Conservation (phyloP, 2,888 invertebrate genomes). For the Lissonota sp. region DNA sequence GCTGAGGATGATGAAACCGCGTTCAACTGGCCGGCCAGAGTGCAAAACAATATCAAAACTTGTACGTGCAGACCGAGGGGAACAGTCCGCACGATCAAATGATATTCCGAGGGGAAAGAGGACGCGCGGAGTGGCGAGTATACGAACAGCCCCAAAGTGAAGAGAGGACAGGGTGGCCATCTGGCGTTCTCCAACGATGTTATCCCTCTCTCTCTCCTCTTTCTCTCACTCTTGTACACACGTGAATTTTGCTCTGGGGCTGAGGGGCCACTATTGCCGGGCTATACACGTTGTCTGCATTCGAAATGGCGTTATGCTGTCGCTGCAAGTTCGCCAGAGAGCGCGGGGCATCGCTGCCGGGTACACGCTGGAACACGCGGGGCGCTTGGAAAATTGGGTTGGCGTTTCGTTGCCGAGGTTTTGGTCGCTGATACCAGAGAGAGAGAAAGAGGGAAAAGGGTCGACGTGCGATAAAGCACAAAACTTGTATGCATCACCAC, state of each 20-base stretch:
- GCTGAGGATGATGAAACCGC: background rate
- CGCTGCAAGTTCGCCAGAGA: slow-evolving; percentile 56
- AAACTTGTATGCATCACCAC: slow-evolving; percentile 67
- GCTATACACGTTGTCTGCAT: slow-evolving; percentile 66
- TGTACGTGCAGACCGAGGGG: slow-evolving; percentile 55
- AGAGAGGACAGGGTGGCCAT: slow-evolving; percentile 34
- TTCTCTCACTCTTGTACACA: no score
- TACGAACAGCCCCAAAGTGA: no score
- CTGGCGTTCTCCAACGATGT: slow-evolving; percentile 44
- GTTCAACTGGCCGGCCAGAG: slow-evolving; percentile 44
- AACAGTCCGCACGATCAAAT: slow-evolving; percentile 65
- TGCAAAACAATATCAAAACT: slow-evolving; percentile 68
- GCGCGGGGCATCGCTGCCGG: slow-evolving; percentile 51
- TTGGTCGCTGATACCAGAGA: background rate
- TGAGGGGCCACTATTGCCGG: slow-evolving; percentile 30
- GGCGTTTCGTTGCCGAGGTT: slow-evolving; percentile 14
- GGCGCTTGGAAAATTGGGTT: slow-evolving; percentile 28
- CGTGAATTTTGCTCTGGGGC: background rate
- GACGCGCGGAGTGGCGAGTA: background rate
- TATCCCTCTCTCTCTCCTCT: no score
- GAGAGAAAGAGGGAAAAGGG: slow-evolving; percentile 31
- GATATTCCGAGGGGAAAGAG: slow-evolving; percentile 62
- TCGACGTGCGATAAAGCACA: slow-evolving; percentile 66
- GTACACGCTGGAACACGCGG: slow-evolving; percentile 8
- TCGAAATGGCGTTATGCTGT: slow-evolving; percentile 65